Evolutionary conservation across 2,888 invertebrate species (phyloP).

Genomic region (Synergus umbraculus): DNA sequence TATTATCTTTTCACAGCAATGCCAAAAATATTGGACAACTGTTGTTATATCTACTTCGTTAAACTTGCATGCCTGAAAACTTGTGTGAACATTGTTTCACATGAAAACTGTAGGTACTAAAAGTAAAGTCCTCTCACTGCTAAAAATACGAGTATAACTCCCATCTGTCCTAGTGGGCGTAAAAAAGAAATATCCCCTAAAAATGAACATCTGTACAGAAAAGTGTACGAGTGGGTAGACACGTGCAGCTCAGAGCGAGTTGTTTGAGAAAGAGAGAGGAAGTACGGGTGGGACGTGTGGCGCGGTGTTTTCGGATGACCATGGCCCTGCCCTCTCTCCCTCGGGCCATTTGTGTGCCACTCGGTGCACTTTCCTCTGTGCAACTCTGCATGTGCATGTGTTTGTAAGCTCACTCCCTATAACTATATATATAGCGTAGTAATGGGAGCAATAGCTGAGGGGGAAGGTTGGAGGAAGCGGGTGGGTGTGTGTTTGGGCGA

Average conservation of each 20-base stretch:
- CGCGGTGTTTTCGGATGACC: constrained; percentile 74
- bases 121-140: constrained; percentile 8
- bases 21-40: no score
- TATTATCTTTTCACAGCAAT: no score
- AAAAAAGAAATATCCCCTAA: constrained; percentile 21
- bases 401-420: constrained; percentile 27
- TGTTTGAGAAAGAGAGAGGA: constrained; percentile 48
- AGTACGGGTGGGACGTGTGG: constrained; percentile 55
- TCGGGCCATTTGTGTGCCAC: constrained; percentile 62
- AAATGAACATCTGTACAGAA: constrained; percentile 37
- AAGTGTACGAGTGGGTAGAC: constrained; percentile 17
- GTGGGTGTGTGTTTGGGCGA: constrained; percentile 58
- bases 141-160: constrained; percentile 9
- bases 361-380: constrained; percentile 57
- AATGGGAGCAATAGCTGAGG: constrained; percentile 36
- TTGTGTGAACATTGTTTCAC: not conserved
- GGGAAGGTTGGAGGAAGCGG: constrained; percentile 49
- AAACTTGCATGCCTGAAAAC: no score
- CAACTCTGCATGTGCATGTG: not conserved
- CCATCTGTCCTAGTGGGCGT: constrained; percentile 41
- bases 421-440: constrained; percentile 26
- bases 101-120: not conserved
- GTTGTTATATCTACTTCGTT: no score
- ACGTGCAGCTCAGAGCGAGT: constrained; percentile 57
- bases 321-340: constrained; percentile 73